Base-by-base conservation (phyloP, 2,113 vertebrate genomes). In the Nothobranchius kuhntae region DNA sequence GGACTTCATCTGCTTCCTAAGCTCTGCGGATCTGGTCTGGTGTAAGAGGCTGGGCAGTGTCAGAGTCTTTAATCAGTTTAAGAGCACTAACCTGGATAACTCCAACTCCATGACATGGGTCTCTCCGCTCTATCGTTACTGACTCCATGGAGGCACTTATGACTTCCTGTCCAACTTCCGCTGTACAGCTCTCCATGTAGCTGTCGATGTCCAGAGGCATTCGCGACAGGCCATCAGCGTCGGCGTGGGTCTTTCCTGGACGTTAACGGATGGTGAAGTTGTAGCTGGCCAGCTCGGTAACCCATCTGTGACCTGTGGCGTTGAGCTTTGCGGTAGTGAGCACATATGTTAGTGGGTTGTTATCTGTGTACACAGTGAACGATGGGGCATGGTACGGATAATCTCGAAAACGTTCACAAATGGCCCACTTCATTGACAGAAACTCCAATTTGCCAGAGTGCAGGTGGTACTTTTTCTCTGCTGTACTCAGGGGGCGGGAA, bases 381-480 rank as follows among this genome's bases (percentile, higher is more conserved):
- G 51, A 65, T 9, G 48, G 61, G 2, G 61, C 48, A 64, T 64
- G n/a, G n/a, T 53, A 42, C 35, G 52, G 48, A 21, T 65, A 65
- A 44, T 65, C 50, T 17, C n/a, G 13, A 13, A 65, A 65, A 10
- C 21, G 50, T 51, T 65, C 50, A 21, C 62, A 65, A 11, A 65
- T 65, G 17, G 51, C 62, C 62, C 62, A 65, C 62, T 54, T 65
- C 51, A 65, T 54, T 30, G 51, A 50, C 50, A 65, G 9, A 30
- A 53, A 65, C 62, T 65, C 60, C 12, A 61, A 30, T 15, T 65
- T 65, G 38, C 62, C 62, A 45, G 62, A 44, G 46, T 65, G 62
- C 5, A 65, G 63, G 40, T 65, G 63, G 51, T 54, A 65, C 52
- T 54, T 65, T 35, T 65, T 65, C 62, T 53, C 62, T 42, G 61